Evolutionary conservation across 2,888 invertebrate species (phyloP).

Genomic region (Omphaloscelis lunosa): DNA sequence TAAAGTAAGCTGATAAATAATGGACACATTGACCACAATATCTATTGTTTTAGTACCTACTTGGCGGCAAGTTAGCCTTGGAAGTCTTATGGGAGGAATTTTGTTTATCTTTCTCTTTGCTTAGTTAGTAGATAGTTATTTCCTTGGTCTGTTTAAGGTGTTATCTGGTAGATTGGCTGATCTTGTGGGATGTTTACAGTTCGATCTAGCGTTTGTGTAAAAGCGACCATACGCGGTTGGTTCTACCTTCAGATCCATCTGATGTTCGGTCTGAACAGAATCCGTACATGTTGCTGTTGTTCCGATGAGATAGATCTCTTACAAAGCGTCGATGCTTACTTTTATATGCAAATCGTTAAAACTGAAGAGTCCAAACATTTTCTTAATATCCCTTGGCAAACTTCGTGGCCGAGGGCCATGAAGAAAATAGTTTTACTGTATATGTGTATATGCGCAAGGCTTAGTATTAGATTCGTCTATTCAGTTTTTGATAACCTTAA

Average conservation of each 20-base stretch:
- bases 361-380: neutral
- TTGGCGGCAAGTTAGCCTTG: slow-evolving; percentile 19
- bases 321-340: neutral
- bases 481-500: neutral
- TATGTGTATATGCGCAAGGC: neutral
- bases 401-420: too few species aligned
- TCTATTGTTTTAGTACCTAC: slow-evolving; percentile 29
- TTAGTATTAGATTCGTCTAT: neutral
- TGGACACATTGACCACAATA: slow-evolving; percentile 20
- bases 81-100: slow-evolving; percentile 6
- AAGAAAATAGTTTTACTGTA: too few species aligned
- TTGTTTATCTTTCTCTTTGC: slow-evolving; percentile 23
- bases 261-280: neutral
- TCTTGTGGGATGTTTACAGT: neutral
- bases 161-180: neutral
- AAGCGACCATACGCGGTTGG: fast-evolving
- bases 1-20: slow-evolving; percentile 43
- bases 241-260: neutral
- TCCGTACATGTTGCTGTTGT: neutral
- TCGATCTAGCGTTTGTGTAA: neutral
- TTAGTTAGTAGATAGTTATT: neutral
- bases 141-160: neutral
- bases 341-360: slow-evolving; percentile 1
- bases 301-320: neutral
- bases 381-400: too few species aligned